Evolutionary conservation across 2,888 invertebrate genomes (phyloP).

Genomic region (Xylocampa areola): DNA sequence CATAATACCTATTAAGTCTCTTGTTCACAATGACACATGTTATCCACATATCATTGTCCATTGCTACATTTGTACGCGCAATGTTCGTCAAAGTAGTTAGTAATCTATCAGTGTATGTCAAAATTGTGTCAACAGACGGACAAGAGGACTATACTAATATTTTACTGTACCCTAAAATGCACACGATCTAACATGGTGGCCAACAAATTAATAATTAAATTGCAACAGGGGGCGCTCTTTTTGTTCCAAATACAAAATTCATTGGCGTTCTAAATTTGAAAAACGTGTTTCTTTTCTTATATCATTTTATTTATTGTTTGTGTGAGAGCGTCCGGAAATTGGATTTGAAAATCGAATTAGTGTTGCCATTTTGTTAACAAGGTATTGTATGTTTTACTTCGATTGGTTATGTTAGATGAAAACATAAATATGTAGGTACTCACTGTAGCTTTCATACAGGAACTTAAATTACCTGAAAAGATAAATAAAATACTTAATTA

Average conservation of each 20-base stretch:
- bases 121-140: conserved; percentile 43
- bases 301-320: conserved; percentile 62
- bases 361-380: not conserved
- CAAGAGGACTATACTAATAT: conserved; percentile 18
- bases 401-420: conserved; percentile 15
- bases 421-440: conserved; percentile 59
- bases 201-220: conserved; percentile 88
- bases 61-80: conserved; percentile 44
- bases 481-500: conserved; percentile 31
- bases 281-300: conserved; percentile 72
- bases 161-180: conserved; percentile 44
- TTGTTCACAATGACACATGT: conserved; percentile 58
- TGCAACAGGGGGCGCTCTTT: conserved; percentile 81
- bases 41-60: conserved; percentile 57
- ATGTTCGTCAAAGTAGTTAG: conserved; percentile 52
- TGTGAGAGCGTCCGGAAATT: conserved; percentile 49
- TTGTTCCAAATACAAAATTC: conserved; percentile 84
- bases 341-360: conserved; percentile 14
- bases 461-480: conserved; percentile 74
- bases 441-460: conserved; percentile 62
- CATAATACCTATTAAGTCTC: conserved; percentile 57
- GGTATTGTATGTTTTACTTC: not conserved
- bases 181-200: conserved; percentile 69
- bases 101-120: conserved; percentile 56
- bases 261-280: conserved; percentile 77